phyloP scores from a whole-genome alignment of 2,113 vertebrate species.

The Stictonetta naevosa region DNA sequence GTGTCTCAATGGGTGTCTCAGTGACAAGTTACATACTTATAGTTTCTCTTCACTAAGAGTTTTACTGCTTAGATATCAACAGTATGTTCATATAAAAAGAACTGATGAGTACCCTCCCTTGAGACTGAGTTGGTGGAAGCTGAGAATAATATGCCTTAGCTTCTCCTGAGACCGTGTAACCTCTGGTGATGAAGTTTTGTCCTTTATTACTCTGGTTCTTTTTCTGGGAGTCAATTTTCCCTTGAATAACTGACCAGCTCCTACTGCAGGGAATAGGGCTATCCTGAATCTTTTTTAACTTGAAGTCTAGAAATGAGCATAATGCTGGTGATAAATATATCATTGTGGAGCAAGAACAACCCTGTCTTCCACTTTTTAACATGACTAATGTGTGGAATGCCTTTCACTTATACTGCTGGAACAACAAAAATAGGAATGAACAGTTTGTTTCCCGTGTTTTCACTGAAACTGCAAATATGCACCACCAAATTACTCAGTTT shows the following conservation, averaged over 20 bases:
- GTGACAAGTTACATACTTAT: neutral
- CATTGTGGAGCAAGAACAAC: neutral
- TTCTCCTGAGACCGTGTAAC: neutral
- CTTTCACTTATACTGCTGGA: neutral
- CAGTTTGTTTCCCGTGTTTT: neutral
- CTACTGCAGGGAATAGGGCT: neutral
- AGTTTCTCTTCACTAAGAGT: neutral
- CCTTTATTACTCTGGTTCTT: neutral
- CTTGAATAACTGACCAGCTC: neutral
- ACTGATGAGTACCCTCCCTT: neutral
- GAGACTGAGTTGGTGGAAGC: neutral
- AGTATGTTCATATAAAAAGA: neutral
- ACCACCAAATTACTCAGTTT: neutral
- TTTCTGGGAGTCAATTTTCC: neutral
- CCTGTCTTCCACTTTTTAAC: neutral
- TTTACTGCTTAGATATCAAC: accelerated
- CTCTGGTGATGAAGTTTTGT: neutral
- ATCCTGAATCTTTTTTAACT: neutral
- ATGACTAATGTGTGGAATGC: neutral
- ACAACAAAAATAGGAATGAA: neutral
- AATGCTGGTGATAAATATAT: neutral
- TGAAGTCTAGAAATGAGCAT: neutral
- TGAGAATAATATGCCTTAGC: neutral
- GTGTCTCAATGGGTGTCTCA: neutral
- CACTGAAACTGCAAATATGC: neutral